These are phyloP conservation scores for Poicephalus gulielmi DNA, from an alignment of 2,113 vertebrate genomes.

Conservation along the genomic window DNA sequence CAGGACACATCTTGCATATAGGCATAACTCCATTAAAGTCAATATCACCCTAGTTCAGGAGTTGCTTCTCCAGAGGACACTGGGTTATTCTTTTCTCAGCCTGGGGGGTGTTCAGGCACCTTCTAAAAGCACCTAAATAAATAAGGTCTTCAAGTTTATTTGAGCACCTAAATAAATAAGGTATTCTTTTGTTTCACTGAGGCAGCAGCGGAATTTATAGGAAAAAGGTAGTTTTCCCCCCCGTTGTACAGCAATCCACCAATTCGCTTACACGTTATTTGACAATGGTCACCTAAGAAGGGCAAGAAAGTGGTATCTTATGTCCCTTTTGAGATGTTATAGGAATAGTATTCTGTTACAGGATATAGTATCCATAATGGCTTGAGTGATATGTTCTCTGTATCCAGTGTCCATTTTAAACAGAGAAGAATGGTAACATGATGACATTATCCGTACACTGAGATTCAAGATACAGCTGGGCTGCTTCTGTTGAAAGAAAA, in stretches of 20 bases:
- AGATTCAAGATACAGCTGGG: constrained; percentile 22
- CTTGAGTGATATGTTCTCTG: constrained; percentile 14
- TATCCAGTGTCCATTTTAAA: constrained; percentile 66
- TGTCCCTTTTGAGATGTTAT: constrained; percentile 45
- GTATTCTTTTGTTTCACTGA: constrained; percentile 31
- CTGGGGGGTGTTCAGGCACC: background rate
- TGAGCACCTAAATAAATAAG: background rate
- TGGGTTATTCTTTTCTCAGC: background rate
- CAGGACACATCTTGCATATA: background rate
- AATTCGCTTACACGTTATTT: constrained; percentile 70
- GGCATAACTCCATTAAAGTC: background rate
- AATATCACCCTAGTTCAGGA: background rate
- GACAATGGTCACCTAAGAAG: constrained; percentile 68
- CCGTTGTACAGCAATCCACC: constrained; percentile 5
- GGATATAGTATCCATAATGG: constrained; percentile 59
- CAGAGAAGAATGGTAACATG: constrained; percentile 10
- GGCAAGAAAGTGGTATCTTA: constrained; percentile 54
- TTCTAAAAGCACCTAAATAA: constrained; percentile 27
- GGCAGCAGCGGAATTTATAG: constrained; percentile 42
- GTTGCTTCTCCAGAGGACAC: background rate
- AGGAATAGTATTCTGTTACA: constrained; percentile 69
- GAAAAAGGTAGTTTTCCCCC: constrained; percentile 13
- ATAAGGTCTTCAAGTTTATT: background rate
- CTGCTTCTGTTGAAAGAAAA: constrained; percentile 35
- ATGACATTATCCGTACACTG: background rate